phyloP scores from a whole-genome alignment of 2,113 vertebrate species.

The Asarcornis scutulata region DNA sequence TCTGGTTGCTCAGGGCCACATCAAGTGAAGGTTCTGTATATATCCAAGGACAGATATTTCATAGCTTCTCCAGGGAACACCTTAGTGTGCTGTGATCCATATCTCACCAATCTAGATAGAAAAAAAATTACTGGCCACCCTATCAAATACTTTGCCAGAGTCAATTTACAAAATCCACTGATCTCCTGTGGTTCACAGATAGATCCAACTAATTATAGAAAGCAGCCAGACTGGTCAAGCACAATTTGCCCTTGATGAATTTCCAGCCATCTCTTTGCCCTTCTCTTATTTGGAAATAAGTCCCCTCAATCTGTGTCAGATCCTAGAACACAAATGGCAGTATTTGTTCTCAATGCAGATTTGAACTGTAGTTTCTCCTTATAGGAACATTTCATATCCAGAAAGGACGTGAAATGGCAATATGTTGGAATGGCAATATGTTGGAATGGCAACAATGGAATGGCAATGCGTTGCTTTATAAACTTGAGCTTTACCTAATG shows the following conservation, averaged over 20 bases:
- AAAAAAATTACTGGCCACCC: background rate
- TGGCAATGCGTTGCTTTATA: background rate
- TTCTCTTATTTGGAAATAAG: background rate
- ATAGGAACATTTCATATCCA: background rate
- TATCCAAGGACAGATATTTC: background rate
- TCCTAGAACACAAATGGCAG: background rate
- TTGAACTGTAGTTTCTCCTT: background rate
- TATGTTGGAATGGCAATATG: no score
- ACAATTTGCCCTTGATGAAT: background rate
- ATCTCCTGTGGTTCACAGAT: background rate
- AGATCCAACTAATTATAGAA: background rate
- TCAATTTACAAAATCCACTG: background rate
- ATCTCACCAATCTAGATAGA: background rate
- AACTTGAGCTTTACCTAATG: background rate
- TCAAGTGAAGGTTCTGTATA: background rate
- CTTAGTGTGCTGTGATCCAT: background rate
- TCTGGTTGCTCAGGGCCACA: background rate
- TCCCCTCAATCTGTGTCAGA: accelerated
- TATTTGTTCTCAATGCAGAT: background rate
- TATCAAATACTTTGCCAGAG: background rate
- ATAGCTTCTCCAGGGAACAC: background rate
- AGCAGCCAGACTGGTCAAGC: background rate
- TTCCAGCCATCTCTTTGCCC: background rate
- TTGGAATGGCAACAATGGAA: background rate
- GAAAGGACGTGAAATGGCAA: background rate